Conservation (phyloP, 2,113 vertebrate species). For the Smithornis capensis region DNA sequence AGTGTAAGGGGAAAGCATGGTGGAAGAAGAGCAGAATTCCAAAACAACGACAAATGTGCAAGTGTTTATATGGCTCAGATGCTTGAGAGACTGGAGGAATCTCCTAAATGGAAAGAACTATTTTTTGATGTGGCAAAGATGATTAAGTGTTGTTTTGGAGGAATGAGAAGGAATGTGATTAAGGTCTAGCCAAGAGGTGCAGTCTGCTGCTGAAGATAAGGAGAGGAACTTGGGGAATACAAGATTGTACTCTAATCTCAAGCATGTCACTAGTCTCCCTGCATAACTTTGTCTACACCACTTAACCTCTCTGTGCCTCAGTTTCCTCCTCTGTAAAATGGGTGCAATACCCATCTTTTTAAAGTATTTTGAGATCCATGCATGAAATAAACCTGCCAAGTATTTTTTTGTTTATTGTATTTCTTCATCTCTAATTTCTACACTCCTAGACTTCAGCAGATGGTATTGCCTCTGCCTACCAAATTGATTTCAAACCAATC, state of each 20-base stretch:
- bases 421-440: constrained; percentile 65
- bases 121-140: background rate
- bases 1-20: background rate
- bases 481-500: constrained; percentile 5
- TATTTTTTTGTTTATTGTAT: constrained; percentile 55
- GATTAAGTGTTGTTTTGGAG: background rate
- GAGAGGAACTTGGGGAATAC: background rate
- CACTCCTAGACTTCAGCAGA: constrained; percentile 63
- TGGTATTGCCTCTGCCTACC: constrained; percentile 39
- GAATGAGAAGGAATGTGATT: background rate
- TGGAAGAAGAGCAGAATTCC: background rate
- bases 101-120: background rate
- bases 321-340: constrained; percentile 69
- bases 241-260: constrained; percentile 10
- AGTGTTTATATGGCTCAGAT: background rate
- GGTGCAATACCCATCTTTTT: constrained; percentile 60
- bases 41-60: background rate
- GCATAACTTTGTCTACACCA: constrained; percentile 61
- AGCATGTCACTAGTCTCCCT: constrained; percentile 55
- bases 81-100: background rate
- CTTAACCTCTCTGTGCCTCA: constrained; percentile 70
- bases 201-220: background rate
- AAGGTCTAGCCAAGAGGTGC: background rate
- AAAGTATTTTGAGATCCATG: constrained; percentile 54
- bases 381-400: constrained; percentile 57